These are phyloP conservation scores for Syrphus vitripennis DNA, from an alignment of 2,888 invertebrate species.

Conservation along the genomic window DNA sequence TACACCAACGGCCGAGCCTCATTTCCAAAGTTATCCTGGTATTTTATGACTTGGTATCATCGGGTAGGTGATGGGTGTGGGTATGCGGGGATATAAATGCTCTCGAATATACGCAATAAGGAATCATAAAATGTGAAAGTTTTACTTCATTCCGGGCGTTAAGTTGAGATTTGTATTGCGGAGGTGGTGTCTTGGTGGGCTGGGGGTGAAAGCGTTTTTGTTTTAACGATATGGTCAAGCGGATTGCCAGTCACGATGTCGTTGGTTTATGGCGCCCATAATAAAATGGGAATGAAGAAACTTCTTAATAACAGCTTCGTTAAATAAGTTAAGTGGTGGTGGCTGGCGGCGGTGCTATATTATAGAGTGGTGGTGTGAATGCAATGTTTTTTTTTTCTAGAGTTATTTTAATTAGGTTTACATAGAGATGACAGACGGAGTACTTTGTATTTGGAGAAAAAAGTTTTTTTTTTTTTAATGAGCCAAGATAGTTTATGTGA, in stretches of 20 bases:
- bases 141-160: slow-evolving; percentile 42
- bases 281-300: slow-evolving; percentile 46
- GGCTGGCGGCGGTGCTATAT: not conserved
- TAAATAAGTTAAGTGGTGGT: not conserved
- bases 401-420: not conserved
- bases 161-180: not conserved
- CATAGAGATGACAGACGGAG: not conserved
- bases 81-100: not conserved
- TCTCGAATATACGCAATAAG: slow-evolving; percentile 11
- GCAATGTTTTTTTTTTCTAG: not conserved
- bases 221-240: slow-evolving; percentile 55
- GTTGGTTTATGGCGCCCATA: slow-evolving; percentile 45
- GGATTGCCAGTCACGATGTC: slow-evolving; percentile 34
- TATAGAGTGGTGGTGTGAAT: not conserved
- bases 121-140: slow-evolving; percentile 53
- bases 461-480: not conserved
- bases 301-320: slow-evolving; percentile 9
- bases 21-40: not conserved
- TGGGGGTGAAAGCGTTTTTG: slow-evolving; percentile 16
- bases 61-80: too few relatives aligned
- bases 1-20: not conserved
- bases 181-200: not conserved
- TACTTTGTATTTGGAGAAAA: not conserved
- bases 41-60: not conserved
- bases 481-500: not conserved